Conservation (phyloP, 92 coral and sea anemone genomes). For the Bergia sp. region DNA sequence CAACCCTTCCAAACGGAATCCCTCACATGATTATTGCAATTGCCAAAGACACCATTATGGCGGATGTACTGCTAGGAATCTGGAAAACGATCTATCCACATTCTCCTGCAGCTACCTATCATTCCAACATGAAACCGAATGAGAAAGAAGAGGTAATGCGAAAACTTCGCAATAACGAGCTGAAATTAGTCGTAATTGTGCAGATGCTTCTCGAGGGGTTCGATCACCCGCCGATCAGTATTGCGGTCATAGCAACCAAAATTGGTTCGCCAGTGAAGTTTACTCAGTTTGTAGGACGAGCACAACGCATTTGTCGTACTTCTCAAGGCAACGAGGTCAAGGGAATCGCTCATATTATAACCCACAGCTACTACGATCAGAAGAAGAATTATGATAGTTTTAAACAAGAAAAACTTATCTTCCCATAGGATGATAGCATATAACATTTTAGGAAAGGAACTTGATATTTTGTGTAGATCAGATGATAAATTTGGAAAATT, state of each 20-base stretch:
- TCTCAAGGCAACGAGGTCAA: not conserved
- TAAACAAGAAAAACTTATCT: not conserved
- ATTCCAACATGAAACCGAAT: conserved; percentile 2
- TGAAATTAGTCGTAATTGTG: conserved; percentile 46
- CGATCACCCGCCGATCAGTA: conserved; percentile 53
- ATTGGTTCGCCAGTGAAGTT: conserved; percentile 52
- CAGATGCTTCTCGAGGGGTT: conserved; percentile 48
- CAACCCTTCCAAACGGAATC: conserved; percentile 17
- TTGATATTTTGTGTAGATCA: too few relatives aligned
- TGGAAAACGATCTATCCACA: not conserved
- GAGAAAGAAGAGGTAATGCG: not conserved
- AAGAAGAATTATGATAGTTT: not conserved
- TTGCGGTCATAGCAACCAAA: conserved; percentile 45
- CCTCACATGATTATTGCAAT: conserved; percentile 69
- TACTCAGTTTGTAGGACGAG: conserved; percentile 53
- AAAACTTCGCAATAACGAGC: conserved; percentile 6
- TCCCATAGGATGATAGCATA: not conserved
- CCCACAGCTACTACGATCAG: conserved; percentile 23
- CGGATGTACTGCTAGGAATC: not conserved
- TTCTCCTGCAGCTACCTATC: not conserved
- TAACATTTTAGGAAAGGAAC: too few relatives aligned
- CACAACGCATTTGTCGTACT: conserved; percentile 45
- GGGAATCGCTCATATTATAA: conserved; percentile 24
- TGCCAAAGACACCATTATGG: not conserved
- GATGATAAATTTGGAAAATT: too few relatives aligned